phyloP scores from a whole-genome alignment of 2,888 invertebrate species.

The Dryococelus australis region DNA sequence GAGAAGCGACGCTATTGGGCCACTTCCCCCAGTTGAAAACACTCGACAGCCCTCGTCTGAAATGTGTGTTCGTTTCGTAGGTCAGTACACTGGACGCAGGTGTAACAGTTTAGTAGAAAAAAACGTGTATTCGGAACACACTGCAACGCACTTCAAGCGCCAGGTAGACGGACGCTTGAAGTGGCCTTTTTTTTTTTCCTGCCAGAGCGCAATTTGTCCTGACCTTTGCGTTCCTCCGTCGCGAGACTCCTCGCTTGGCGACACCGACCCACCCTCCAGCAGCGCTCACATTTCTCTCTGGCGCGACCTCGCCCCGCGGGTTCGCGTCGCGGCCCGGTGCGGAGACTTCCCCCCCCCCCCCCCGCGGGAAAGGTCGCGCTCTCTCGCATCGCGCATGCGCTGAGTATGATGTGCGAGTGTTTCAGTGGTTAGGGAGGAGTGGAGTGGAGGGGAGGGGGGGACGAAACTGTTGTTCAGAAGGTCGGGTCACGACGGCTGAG shows the following conservation, averaged over 20 bases:
- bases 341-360: neutral
- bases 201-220: too few species aligned
- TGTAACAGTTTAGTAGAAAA: too few species aligned
- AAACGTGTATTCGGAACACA: too few species aligned
- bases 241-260: too few species aligned
- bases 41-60: too few species aligned
- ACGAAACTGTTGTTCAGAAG: slow-evolving; percentile 18
- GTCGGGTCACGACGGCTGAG: neutral
- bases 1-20: too few species aligned
- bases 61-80: too few species aligned
- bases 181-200: too few species aligned
- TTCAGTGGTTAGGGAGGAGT: neutral
- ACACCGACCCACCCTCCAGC: neutral
- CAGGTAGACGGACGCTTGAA: too few species aligned
- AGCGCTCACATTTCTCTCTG: neutral
- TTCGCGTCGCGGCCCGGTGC: neutral
- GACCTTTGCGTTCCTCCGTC: neutral
- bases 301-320: neutral
- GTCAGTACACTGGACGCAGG: too few species aligned
- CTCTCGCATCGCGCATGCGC: neutral
- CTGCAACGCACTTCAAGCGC: too few species aligned
- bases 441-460: neutral
- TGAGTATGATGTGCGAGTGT: neutral
- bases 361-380: neutral
- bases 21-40: too few species aligned